These are phyloP conservation scores for Leucoraja erinaceus DNA, from an alignment of 2,113 vertebrate species.

Conservation along the genomic window DNA sequence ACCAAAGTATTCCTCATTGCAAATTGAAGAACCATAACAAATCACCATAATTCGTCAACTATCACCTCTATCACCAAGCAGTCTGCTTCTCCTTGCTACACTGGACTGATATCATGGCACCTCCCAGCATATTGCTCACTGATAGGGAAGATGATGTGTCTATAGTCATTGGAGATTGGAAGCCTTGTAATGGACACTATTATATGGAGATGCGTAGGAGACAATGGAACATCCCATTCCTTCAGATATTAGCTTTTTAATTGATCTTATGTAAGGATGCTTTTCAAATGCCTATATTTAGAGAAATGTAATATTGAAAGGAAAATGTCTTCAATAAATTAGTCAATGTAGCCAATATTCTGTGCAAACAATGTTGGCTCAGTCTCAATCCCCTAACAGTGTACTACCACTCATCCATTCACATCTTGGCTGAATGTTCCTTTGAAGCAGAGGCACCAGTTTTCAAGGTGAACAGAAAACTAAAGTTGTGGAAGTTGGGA, in stretches of 20 bases:
- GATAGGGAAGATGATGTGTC: not conserved
- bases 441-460: not conserved
- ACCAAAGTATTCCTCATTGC: not conserved
- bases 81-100: not conserved
- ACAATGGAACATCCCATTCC: not conserved
- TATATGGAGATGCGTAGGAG: not conserved
- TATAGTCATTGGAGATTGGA: not conserved
- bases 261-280: not conserved
- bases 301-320: too few relatives aligned
- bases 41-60: not conserved
- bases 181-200: not conserved
- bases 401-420: not conserved
- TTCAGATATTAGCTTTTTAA: not conserved
- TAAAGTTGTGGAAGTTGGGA: not conserved
- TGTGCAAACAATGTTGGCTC: not conserved
- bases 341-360: not conserved
- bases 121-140: not conserved
- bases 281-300: too few relatives aligned
- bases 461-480: not conserved
- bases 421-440: not conserved
- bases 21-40: not conserved
- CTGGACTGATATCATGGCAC: not conserved
- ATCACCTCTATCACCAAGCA: not conserved
- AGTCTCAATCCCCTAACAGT: not conserved
- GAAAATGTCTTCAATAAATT: not conserved